Base-by-base conservation (phyloP, 2,888 invertebrate species). In the Glyphotaelius pellucidus region DNA sequence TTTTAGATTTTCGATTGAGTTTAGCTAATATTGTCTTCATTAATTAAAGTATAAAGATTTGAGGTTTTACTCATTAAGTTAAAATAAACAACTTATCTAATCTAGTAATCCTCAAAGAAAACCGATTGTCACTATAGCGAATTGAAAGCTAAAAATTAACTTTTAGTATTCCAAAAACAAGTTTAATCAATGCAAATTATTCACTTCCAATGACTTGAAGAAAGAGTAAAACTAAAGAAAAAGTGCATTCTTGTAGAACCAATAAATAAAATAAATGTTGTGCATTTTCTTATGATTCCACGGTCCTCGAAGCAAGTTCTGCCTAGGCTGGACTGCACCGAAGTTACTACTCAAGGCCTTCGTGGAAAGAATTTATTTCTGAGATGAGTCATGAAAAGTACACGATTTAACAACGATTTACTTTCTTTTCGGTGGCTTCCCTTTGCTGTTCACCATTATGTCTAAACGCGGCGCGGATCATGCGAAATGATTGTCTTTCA, bases 221-320 rank as follows among this genome's bases (percentile, higher is more conserved):
- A 52, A 67, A 31, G 38, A 31, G 7, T 11, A 25, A 83, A 87
- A 14, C 19, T 19, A 5, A 87, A 52, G 52, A 31, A 81, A 47
- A 31, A 31, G 81, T 81, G 80, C 90, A 90, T 90, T 90, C 90
- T 81, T 35, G 9, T 5, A 80, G 90, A 90, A 81, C 25, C 80
- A 31, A 90, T 90, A 90, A 90, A 90, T 81, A 90, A 81, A 90
- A 90, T 81, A 47, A 81, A 81, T 81, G 90, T 90, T 81, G 90
- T 47, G 31, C 90, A 67, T 31, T 90, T 90, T 90, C 42, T 42
- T 42, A 35, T 38, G 88, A 89, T 89, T 89, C 88, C 88, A 38
- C 88, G 88, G 88, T 32, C 38, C 32, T 19, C 19, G n/a, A 80
- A 79, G 88, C 79, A 30, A 79, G 79, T 89, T 14, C n/a, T 32